phyloP scores from a whole-genome alignment of 1,140 invertebrate genomes.

The Araneus ventricosus region DNA sequence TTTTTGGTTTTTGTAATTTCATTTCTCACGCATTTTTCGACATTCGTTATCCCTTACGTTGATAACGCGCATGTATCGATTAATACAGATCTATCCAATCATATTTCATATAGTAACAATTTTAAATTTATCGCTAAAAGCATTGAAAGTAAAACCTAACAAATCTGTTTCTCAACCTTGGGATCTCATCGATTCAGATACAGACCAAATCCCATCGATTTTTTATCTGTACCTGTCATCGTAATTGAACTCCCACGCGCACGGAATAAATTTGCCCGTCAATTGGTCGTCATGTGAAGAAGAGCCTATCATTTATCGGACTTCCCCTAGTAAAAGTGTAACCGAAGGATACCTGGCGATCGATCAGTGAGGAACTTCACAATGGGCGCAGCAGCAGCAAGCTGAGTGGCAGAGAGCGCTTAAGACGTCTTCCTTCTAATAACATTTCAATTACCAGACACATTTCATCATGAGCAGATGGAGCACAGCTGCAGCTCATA shows the following conservation, averaged over 20 bases:
- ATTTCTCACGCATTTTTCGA: no score
- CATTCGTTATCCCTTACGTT: no score
- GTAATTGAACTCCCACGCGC: not conserved
- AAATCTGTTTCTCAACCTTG: not conserved
- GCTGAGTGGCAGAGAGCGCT: not conserved
- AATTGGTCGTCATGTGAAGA: not conserved
- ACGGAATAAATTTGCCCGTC: not conserved
- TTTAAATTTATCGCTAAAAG: no score
- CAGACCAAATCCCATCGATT: not conserved
- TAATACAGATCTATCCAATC: no score
- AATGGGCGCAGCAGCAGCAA: not conserved
- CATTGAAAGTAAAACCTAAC: not conserved
- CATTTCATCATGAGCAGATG: slow-evolving; percentile 55
- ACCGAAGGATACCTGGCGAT: slow-evolving; percentile 6
- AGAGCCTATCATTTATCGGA: slow-evolving; percentile 28
- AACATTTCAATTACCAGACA: slow-evolving; percentile 59
- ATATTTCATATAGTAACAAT: no score
- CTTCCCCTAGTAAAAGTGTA: not conserved
- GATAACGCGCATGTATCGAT: no score
- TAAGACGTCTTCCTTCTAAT: slow-evolving; percentile 48
- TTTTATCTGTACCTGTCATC: not conserved
- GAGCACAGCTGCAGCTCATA: slow-evolving; percentile 48
- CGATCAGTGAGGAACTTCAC: slow-evolving; percentile 21
- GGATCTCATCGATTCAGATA: not conserved
- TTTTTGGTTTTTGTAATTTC: no score